Conservation (phyloP, 2,113 vertebrate genomes). For the Atherinomorus stipes region DNA sequence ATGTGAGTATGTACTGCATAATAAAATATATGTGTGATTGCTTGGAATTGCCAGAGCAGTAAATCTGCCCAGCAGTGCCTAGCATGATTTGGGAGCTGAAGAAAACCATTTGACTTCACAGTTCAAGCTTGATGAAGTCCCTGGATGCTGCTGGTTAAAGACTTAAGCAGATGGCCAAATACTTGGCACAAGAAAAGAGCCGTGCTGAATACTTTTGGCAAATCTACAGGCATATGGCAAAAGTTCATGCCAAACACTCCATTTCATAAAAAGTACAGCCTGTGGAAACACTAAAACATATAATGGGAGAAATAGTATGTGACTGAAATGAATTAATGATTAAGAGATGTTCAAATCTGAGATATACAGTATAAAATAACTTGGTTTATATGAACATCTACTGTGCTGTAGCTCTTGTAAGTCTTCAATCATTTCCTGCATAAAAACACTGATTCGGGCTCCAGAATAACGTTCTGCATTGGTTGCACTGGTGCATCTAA, state of each 20-base stretch:
- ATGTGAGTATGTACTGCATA: conserved; percentile 59
- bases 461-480: neutral
- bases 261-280: conserved; percentile 65
- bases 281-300: conserved; percentile 65
- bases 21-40: conserved; percentile 68
- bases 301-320: conserved; percentile 65
- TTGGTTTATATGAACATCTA: conserved; percentile 52
- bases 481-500: too few species aligned
- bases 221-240: conserved; percentile 79
- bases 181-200: conserved; percentile 81
- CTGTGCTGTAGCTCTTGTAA: conserved; percentile 54
- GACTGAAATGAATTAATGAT: conserved; percentile 55
- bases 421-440: conserved; percentile 72
- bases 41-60: conserved; percentile 68
- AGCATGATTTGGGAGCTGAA: conserved; percentile 72
- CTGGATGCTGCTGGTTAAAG: conserved; percentile 79
- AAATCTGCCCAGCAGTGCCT: conserved; percentile 70
- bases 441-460: conserved; percentile 55
- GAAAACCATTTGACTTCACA: conserved; percentile 79
- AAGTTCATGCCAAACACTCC: conserved; percentile 80
- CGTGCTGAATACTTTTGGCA: conserved; percentile 81
- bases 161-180: conserved; percentile 84
- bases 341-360: conserved; percentile 67
- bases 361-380: conserved; percentile 63
- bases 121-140: conserved; percentile 80